These are phyloP conservation scores for Aporophyla lueneburgensis DNA, from an alignment of 2,888 invertebrate genomes.

Conservation along the genomic window DNA sequence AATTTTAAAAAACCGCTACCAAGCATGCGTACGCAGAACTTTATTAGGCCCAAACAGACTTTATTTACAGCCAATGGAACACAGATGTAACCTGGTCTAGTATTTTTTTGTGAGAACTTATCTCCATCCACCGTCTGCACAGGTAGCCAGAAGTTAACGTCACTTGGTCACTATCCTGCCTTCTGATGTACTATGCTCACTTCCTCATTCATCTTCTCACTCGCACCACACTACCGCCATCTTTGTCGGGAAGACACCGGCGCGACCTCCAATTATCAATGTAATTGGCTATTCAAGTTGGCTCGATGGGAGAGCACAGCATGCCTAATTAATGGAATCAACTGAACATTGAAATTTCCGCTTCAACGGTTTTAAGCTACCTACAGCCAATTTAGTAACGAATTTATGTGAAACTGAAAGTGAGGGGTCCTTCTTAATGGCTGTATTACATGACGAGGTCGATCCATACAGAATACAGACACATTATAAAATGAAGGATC, in stretches of 20 bases:
- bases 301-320: conserved; percentile 85
- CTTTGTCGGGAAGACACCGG: conserved; percentile 87
- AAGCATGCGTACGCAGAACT: too few species aligned
- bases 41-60: neutral
- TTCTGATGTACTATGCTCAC: neutral
- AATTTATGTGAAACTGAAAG: conserved; percentile 77
- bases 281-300: conserved; percentile 90
- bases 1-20: too few species aligned
- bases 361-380: conserved; percentile 78
- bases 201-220: conserved; percentile 21
- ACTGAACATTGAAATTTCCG: conserved; percentile 88
- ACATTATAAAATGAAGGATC: conserved; percentile 16
- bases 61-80: neutral
- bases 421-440: conserved; percentile 54
- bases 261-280: conserved; percentile 89
- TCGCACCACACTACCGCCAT: conserved; percentile 64
- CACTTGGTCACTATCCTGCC: neutral
- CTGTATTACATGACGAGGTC: conserved; percentile 26
- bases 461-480: conserved; percentile 10
- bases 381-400: conserved; percentile 73
- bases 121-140: neutral
- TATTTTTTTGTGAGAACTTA: neutral
- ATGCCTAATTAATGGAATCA: conserved; percentile 89
- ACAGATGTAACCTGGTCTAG: neutral
- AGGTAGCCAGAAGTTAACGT: neutral